Conservation (phyloP, 1,140 invertebrate species). For the Formica selysi region DNA sequence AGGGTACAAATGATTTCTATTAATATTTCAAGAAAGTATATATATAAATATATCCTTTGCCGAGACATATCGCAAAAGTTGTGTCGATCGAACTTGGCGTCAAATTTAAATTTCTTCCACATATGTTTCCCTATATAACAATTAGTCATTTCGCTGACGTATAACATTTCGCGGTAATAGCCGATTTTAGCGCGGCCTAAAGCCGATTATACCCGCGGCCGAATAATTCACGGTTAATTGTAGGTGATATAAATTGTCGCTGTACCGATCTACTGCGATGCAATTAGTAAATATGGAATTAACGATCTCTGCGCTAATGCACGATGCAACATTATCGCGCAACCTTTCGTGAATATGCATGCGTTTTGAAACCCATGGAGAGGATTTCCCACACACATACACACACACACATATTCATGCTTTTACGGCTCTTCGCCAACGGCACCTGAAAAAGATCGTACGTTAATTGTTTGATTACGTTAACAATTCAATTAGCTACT, state of each 20-base stretch:
- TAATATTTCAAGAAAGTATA: background rate
- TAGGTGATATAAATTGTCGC: constrained; percentile 58
- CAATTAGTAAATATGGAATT: constrained; percentile 63
- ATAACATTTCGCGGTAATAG: constrained; percentile 55
- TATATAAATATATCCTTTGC: background rate
- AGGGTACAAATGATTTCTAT: background rate
- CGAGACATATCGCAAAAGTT: background rate
- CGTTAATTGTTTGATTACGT: constrained; percentile 61
- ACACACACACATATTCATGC: background rate
- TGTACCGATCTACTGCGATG: constrained; percentile 53
- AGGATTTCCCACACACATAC: constrained; percentile 7
- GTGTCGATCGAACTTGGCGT: constrained; percentile 25
- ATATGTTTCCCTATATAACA: constrained; percentile 27
- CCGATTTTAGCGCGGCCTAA: constrained; percentile 53
- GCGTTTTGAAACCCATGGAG: constrained; percentile 46
- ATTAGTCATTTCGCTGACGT: constrained; percentile 43
- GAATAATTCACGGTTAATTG: constrained; percentile 65
- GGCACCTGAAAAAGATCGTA: constrained; percentile 37
- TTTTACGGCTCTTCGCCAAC: constrained; percentile 36
- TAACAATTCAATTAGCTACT: constrained; percentile 51
- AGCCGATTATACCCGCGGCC: constrained; percentile 43
- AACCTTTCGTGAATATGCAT: constrained; percentile 50
- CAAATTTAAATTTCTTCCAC: constrained; percentile 40
- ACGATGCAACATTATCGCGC: constrained; percentile 37
- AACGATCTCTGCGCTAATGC: constrained; percentile 55